A percentile compares a stretch with the other conserved stretches of the same genome.
Conservation (phyloP, 1,140 invertebrate species). For the Leptonema lineaticorne region DNA sequence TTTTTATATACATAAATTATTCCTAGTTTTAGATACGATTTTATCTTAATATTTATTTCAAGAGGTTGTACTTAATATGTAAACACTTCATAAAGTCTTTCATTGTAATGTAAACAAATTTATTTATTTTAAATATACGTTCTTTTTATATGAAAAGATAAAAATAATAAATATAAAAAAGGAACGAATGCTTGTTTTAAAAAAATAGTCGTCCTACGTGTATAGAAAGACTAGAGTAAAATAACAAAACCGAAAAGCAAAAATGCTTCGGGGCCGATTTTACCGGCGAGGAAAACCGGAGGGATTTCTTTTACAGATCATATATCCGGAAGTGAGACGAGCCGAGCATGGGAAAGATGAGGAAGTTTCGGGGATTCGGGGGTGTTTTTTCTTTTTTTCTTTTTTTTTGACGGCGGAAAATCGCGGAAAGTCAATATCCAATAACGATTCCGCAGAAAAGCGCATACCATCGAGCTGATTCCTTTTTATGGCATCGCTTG, state of each 20-base stretch:
- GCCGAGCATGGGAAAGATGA: background rate
- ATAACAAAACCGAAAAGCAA: background rate
- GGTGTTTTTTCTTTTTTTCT: background rate
- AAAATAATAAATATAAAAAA: no score
- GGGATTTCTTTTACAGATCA: background rate
- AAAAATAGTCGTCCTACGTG: background rate
- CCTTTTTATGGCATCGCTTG: background rate
- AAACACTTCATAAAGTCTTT: no score
- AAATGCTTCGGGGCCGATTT: background rate
- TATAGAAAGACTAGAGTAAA: background rate
- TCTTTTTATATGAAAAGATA: no score
- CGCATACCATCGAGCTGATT: slow-evolving; percentile 2
- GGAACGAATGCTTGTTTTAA: no score
- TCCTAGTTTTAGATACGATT: no score
- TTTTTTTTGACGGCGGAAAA: background rate
- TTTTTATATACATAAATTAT: no score
- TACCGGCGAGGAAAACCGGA: background rate
- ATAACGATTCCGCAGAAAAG: slow-evolving; percentile 13
- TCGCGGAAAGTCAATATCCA: slow-evolving; percentile 13
- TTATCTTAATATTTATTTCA: no score
- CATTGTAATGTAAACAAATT: no score
- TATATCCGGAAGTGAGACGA: background rate
- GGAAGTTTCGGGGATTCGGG: background rate
- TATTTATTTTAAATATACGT: no score
- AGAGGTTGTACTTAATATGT: no score